These are phyloP conservation scores for Passer domesticus DNA, from an alignment of 2,113 vertebrate species.

Conservation along the genomic window DNA sequence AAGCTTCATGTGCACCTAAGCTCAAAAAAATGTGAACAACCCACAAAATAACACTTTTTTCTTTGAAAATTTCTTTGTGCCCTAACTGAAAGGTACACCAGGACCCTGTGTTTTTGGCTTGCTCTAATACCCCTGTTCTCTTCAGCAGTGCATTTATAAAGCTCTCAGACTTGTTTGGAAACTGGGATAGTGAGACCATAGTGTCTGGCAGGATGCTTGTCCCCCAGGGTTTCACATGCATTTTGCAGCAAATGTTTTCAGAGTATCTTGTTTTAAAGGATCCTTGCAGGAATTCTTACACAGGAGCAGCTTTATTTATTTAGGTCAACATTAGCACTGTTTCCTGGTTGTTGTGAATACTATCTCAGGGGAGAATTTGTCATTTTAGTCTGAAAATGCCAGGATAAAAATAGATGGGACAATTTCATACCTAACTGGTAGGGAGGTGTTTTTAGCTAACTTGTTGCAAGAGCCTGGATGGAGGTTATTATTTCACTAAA, in stretches of 20 bases:
- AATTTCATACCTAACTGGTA: neutral
- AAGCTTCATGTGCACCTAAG: neutral
- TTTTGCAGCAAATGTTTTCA: conserved; percentile 34
- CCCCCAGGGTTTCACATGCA: neutral
- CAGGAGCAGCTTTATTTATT: conserved; percentile 36
- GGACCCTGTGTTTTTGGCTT: neutral
- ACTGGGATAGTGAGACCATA: neutral
- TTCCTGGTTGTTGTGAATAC: conserved; percentile 41
- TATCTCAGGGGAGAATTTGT: conserved; percentile 39
- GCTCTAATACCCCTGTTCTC: neutral
- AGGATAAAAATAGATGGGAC: conserved; percentile 25
- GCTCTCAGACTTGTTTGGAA: neutral
- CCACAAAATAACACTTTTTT: neutral
- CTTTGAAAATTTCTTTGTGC: neutral
- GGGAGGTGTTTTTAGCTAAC: neutral
- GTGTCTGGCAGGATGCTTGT: conserved; percentile 1
- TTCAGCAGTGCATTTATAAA: neutral
- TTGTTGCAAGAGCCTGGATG: neutral
- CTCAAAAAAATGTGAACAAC: neutral
- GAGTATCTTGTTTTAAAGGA: conserved; percentile 9
- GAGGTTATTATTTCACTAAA: neutral
- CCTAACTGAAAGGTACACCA: neutral
- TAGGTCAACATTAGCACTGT: conserved; percentile 51
- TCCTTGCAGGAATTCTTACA: conserved; percentile 31
- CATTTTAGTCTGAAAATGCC: conserved; percentile 48